Conservation (phyloP, 2,797 vertebrate genomes). For the Pteronotus mesoamericanus region DNA sequence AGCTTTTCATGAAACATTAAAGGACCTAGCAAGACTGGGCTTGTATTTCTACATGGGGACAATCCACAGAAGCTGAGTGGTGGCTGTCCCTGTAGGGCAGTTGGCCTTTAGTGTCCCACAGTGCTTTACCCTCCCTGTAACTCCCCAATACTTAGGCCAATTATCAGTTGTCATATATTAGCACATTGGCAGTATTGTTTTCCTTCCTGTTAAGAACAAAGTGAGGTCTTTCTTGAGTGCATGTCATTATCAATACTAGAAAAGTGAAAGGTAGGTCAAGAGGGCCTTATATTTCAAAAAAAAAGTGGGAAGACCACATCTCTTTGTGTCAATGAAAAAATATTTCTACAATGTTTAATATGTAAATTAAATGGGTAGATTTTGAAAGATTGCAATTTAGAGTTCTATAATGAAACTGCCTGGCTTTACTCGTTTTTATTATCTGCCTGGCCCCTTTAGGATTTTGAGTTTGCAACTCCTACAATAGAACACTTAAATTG, state of each 20-base stretch:
- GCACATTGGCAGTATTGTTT: background rate
- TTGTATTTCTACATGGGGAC: background rate
- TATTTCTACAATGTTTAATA: background rate
- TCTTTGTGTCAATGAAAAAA: slow-evolving; percentile 31
- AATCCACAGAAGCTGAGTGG: background rate
- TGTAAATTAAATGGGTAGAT: slow-evolving; percentile 9
- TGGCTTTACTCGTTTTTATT: slow-evolving; percentile 44
- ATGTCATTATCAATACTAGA: background rate
- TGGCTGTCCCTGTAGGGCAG: background rate
- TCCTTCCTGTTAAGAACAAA: background rate
- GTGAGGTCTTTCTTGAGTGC: background rate
- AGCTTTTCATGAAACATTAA: slow-evolving; percentile 13
- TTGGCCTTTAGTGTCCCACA: background rate
- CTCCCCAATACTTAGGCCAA: background rate
- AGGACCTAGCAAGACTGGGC: background rate
- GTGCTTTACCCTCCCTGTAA: background rate
- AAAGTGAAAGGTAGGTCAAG: background rate
- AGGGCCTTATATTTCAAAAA: background rate
- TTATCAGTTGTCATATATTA: background rate
- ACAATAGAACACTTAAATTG: background rate
- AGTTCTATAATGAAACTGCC: slow-evolving; percentile 5
- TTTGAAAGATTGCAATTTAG: slow-evolving; percentile 26
- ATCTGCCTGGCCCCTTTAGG: background rate
- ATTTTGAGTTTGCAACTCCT: slow-evolving; percentile 34
- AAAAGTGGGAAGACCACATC: background rate